Evolutionary conservation across 2,113 vertebrate genomes (phyloP).

Genomic region (Natator depressus): DNA sequence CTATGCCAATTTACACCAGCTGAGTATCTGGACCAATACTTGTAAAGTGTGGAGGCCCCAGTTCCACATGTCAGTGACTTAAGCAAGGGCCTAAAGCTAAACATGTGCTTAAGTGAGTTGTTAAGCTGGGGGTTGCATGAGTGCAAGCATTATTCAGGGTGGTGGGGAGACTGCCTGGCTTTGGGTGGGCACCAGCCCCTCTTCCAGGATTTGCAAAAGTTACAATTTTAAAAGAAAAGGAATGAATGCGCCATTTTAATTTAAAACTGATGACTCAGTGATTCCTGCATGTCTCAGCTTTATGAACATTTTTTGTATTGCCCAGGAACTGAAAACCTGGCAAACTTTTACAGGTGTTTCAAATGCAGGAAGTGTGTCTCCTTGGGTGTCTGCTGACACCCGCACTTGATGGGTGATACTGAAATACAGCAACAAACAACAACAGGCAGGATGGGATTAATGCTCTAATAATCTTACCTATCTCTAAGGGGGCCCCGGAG

Average conservation of each 20-base stretch:
- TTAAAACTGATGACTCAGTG: background rate
- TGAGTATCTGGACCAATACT: background rate
- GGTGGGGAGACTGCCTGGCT: no score
- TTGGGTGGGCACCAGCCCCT: no score
- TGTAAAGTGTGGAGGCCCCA: background rate
- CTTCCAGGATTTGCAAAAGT: no score
- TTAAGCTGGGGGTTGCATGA: no score
- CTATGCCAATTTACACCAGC: background rate
- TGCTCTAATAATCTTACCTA: background rate
- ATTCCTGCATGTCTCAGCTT: background rate
- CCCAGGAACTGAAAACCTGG: background rate
- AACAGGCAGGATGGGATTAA: background rate
- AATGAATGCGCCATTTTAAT: background rate
- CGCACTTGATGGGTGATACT: background rate
- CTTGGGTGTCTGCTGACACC: background rate
- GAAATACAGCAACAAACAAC: background rate
- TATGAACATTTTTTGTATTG: background rate
- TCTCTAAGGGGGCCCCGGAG: background rate
- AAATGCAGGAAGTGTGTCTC: background rate
- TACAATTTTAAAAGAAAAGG: no score
- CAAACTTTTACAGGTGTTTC: background rate
- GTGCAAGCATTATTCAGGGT: no score
- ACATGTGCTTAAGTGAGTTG: no score
- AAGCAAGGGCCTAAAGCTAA: no score
- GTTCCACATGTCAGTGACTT: rapidly evolving